phyloP scores from a whole-genome alignment of 1,140 invertebrate species.

The Danaus melanippus region DNA sequence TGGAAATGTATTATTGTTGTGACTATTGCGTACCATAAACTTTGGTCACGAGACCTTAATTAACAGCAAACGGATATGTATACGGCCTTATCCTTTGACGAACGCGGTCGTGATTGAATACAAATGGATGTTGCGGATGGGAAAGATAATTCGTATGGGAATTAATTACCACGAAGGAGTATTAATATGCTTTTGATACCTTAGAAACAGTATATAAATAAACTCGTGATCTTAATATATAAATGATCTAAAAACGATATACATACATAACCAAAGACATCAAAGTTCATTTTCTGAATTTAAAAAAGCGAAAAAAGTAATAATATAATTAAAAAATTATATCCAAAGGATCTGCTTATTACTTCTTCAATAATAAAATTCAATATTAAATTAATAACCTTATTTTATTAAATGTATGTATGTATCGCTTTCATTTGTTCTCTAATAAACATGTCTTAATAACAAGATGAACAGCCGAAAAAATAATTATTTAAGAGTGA shows the following conservation, averaged over 20 bases:
- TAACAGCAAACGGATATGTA: constrained; percentile 50
- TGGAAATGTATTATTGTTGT: constrained; percentile 62
- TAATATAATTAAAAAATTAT: no score
- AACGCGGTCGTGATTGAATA: background rate
- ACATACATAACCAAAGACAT: no score
- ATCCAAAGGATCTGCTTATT: no score
- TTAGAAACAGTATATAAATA: no score
- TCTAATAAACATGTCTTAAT: constrained; percentile 59
- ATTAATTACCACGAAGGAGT: background rate
- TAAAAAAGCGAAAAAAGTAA: no score
- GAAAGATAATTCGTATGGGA: constrained; percentile 4
- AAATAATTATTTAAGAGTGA: constrained; percentile 62
- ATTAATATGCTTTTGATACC: no score
- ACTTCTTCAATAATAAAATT: no score
- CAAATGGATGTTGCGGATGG: background rate
- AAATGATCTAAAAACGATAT: no score
- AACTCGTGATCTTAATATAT: no score
- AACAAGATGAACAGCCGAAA: constrained; percentile 52
- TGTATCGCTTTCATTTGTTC: constrained; percentile 23
- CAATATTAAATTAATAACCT: background rate
- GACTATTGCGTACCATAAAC: constrained; percentile 58
- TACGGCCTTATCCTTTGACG: constrained; percentile 19
- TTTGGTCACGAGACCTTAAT: constrained; percentile 47
- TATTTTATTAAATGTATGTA: constrained; percentile 7
- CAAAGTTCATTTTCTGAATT: no score